phyloP scores from a whole-genome alignment of 2,113 vertebrate genomes.

The Amphiprion percula region DNA sequence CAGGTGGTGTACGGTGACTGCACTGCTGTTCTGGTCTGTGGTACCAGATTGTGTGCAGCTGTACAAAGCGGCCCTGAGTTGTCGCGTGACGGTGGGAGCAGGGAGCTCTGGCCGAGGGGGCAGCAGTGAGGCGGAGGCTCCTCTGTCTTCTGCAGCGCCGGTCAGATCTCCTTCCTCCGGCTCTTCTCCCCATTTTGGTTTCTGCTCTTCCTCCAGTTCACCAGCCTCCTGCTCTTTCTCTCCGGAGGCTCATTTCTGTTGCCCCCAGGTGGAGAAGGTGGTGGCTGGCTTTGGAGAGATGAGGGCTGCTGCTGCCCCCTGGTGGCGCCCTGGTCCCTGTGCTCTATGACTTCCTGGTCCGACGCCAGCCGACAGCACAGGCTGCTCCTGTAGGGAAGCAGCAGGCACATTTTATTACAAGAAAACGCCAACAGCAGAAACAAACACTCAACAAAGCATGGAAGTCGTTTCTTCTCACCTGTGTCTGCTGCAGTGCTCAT shows the following conservation, averaged over 20 bases:
- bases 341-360: conserved; percentile 58
- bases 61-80: conserved; percentile 89
- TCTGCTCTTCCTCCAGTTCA: conserved; percentile 53
- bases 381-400: conserved; percentile 46
- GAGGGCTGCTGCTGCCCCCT: conserved; percentile 77
- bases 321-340: conserved; percentile 71
- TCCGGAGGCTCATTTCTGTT: conserved; percentile 52
- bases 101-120: conserved; percentile 78
- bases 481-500: conserved; percentile 71
- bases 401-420: background rate
- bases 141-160: conserved; percentile 30
- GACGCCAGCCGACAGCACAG: conserved; percentile 61
- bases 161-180: conserved; percentile 47
- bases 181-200: conserved; percentile 28
- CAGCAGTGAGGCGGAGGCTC: conserved; percentile 66
- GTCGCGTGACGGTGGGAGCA: conserved; percentile 78
- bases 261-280: conserved; percentile 80
- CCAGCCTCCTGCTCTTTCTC: conserved; percentile 65
- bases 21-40: conserved; percentile 85
- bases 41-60: conserved; percentile 84
- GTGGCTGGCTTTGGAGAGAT: conserved; percentile 81
- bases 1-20: conserved; percentile 77
- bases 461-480: conserved; percentile 56
- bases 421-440: background rate
- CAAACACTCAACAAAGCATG: background rate